Conservation (phyloP, 2,113 vertebrate species). For the Marmota monax region DNA sequence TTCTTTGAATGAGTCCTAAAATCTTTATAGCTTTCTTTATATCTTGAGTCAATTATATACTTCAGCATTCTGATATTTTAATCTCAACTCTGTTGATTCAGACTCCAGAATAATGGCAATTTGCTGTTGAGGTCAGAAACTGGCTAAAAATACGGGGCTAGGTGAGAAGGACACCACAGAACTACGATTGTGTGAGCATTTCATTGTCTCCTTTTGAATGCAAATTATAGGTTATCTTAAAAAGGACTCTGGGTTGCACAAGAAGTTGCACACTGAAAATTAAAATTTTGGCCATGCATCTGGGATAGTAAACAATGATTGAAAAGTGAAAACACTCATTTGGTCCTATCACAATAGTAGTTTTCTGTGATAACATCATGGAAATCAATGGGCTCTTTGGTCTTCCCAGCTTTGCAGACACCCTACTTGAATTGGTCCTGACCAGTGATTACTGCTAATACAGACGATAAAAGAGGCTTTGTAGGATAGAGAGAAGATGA, state of each 20-base stretch:
- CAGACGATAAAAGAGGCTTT: not conserved
- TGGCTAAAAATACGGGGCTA: conserved; percentile 12
- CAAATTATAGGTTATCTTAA: conserved; percentile 36
- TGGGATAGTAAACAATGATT: conserved; percentile 39
- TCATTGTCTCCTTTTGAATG: conserved; percentile 5
- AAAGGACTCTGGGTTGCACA: not conserved
- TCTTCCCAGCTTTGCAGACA: not conserved
- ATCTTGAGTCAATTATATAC: conserved; percentile 22
- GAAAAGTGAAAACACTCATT: conserved; percentile 59
- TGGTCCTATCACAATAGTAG: not conserved
- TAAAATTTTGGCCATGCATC: not conserved
- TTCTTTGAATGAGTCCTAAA: conserved; percentile 13
- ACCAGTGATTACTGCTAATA: not conserved
- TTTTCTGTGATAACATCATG: conserved; percentile 16
- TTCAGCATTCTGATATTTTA: conserved; percentile 45
- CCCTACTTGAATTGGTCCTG: not conserved
- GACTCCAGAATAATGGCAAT: not conserved
- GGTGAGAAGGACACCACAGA: not conserved
- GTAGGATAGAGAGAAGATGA: not conserved
- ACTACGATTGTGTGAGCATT: not conserved
- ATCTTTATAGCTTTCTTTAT: conserved; percentile 16
- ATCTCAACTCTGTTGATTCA: conserved; percentile 35
- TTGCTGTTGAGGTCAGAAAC: not conserved
- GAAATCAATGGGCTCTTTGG: not conserved
- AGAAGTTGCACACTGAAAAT: conserved; percentile 3